These are phyloP conservation scores for Andrena trimmerana DNA, from an alignment of 2,888 invertebrate genomes.

Conservation along the genomic window DNA sequence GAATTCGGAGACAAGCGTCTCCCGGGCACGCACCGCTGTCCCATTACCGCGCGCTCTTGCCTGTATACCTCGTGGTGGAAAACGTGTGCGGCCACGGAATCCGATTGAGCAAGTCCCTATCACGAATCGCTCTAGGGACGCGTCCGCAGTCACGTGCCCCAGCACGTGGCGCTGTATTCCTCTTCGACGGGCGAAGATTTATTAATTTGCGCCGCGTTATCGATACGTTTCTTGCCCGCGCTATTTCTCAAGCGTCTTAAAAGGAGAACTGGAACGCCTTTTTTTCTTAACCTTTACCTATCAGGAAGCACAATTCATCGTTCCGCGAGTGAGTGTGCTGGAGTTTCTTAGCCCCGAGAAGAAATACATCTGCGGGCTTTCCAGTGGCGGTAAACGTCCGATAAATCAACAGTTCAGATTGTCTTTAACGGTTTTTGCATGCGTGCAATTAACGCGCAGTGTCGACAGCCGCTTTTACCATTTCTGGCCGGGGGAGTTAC, in stretches of 20 bases:
- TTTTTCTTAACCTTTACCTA: no score
- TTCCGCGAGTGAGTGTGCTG: background rate
- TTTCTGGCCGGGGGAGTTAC: conserved; percentile 49
- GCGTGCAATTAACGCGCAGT: conserved; percentile 52
- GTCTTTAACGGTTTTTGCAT: background rate
- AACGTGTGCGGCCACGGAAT: no score
- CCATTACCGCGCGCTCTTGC: no score
- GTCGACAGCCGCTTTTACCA: conserved; percentile 47
- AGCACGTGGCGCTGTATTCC: conserved; percentile 40
- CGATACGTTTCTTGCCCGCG: background rate
- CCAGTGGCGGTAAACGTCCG: conserved; percentile 6
- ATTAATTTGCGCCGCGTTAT: conserved; percentile 27
- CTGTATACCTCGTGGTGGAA: no score
- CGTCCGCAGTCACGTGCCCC: conserved; percentile 47
- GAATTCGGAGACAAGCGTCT: no score
- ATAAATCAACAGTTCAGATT: conserved; percentile 19
- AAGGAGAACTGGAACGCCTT: no score
- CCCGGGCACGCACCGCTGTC: no score
- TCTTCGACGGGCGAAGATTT: conserved; percentile 35
- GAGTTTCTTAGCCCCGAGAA: background rate
- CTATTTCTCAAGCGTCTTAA: no score
- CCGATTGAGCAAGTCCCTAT: no score
- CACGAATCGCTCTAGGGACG: conserved; percentile 30
- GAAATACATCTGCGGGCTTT: background rate
- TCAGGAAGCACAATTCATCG: no score